Percentiles rank a stretch among this genome's conserved stretches.
phyloP scores from a whole-genome alignment of 1,140 invertebrate species.

The Drosophila novamexicana region DNA sequence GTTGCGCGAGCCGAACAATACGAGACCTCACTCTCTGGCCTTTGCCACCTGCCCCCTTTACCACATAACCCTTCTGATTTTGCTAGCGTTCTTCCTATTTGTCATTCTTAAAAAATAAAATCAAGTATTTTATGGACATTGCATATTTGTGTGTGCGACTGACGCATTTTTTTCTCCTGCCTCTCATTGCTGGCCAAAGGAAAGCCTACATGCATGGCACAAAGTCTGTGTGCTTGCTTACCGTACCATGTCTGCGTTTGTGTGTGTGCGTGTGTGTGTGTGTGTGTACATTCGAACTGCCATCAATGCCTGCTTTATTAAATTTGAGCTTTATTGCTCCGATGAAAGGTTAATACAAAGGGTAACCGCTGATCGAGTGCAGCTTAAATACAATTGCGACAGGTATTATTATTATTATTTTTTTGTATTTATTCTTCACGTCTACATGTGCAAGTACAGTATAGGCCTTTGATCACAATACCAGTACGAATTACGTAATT shows the following conservation, averaged over 20 bases:
- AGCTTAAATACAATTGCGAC: not conserved
- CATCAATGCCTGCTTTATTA: slow-evolving; percentile 31
- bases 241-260: not conserved
- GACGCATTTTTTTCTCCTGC: not conserved
- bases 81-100: slow-evolving; percentile 17
- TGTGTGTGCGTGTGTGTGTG: not conserved
- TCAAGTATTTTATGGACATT: slow-evolving; percentile 35
- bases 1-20: slow-evolving; percentile 3
- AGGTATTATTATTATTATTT: no score
- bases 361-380: not conserved
- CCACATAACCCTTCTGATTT: not conserved
- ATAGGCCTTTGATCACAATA: no score
- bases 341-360: slow-evolving; percentile 13
- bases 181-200: not conserved
- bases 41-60: not conserved
- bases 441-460: no score
- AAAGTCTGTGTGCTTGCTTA: not conserved
- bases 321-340: slow-evolving; percentile 1
- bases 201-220: not conserved
- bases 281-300: slow-evolving; percentile 10
- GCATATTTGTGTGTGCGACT: slow-evolving; percentile 12
- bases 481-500: no score
- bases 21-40: not conserved
- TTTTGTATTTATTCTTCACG: no score
- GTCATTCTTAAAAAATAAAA: slow-evolving; percentile 15